Evolutionary conservation across 2,113 vertebrate genomes (phyloP).

Genomic region (Tetrao urogallus): DNA sequence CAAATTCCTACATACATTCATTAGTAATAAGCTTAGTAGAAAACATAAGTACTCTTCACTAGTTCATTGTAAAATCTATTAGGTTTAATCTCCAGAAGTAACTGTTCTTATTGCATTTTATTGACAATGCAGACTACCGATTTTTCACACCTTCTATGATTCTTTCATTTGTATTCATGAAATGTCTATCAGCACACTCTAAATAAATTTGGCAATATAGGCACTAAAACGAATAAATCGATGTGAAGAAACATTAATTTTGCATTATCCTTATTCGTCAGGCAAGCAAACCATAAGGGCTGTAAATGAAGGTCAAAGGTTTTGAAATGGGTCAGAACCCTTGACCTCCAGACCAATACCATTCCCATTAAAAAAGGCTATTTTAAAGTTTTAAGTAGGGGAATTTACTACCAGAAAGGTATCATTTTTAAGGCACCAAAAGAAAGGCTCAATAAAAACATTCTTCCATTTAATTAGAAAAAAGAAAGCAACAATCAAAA

Average conservation of each 20-base stretch:
- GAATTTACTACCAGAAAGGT: slow-evolving; percentile 82
- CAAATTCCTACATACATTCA: slow-evolving; percentile 62
- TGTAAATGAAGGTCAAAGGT: slow-evolving; percentile 92
- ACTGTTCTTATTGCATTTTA: slow-evolving; percentile 83
- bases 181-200: slow-evolving; percentile 88
- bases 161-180: slow-evolving; percentile 99
- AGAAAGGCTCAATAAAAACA: slow-evolving; percentile 77
- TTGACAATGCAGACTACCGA: slow-evolving; percentile 87
- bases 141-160: slow-evolving; percentile 93
- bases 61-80: slow-evolving; percentile 85
- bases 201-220: slow-evolving; percentile 96
- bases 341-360: slow-evolving; percentile 92
- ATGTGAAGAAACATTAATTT: slow-evolving; percentile 97
- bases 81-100: slow-evolving; percentile 81
- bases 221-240: slow-evolving; percentile 89
- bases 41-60: slow-evolving; percentile 74
- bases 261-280: slow-evolving; percentile 95
- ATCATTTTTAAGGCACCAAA: slow-evolving; percentile 78
- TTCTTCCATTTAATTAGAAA: slow-evolving; percentile 77
- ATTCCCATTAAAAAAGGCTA: slow-evolving; percentile 86
- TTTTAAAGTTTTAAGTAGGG: slow-evolving; percentile 85
- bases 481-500: slow-evolving; percentile 61
- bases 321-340: slow-evolving; percentile 88
- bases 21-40: slow-evolving; percentile 75
- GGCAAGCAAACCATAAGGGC: slow-evolving; percentile 85